These are phyloP conservation scores for Psephotus haematonotus DNA, from an alignment of 2,113 vertebrate species.

Conservation along the genomic window DNA sequence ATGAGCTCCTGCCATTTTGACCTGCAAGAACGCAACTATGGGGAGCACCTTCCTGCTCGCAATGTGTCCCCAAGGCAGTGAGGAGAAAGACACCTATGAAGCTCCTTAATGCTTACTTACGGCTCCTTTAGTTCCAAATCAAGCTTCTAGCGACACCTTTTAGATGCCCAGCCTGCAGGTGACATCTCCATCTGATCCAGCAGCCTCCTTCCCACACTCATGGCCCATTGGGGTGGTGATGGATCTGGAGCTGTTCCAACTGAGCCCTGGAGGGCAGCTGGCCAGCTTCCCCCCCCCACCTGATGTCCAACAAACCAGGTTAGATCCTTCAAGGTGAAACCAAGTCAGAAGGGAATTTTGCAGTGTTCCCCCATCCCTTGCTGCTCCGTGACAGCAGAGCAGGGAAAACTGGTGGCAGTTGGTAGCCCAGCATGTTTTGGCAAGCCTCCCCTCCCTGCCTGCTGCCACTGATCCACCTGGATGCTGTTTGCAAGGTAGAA, in stretches of 20 bases:
- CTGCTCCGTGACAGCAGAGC: fast-evolving
- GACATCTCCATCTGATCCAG: background rate
- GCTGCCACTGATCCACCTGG: background rate
- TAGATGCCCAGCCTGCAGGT: background rate
- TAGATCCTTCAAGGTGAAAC: background rate
- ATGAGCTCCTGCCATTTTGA: background rate
- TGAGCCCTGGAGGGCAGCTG: background rate
- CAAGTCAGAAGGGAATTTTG: background rate
- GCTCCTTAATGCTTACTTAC: background rate
- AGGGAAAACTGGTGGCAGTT: background rate
- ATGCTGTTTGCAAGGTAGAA: background rate
- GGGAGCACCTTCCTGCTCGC: background rate
- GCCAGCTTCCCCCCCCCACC: background rate
- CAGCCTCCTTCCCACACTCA: background rate
- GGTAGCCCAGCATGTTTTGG: background rate
- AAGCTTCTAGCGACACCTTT: background rate
- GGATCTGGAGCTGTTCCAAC: background rate
- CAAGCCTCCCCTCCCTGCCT: background rate
- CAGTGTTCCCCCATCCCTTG: background rate
- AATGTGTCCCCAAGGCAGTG: fast-evolving
- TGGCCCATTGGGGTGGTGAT: background rate
- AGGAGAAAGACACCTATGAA: background rate
- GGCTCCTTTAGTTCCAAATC: background rate
- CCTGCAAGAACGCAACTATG: background rate
- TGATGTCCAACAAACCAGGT: background rate